These are phyloP conservation scores for Argopecten irradians DNA, from an alignment of 1,140 invertebrate species.

Conservation along the genomic window DNA sequence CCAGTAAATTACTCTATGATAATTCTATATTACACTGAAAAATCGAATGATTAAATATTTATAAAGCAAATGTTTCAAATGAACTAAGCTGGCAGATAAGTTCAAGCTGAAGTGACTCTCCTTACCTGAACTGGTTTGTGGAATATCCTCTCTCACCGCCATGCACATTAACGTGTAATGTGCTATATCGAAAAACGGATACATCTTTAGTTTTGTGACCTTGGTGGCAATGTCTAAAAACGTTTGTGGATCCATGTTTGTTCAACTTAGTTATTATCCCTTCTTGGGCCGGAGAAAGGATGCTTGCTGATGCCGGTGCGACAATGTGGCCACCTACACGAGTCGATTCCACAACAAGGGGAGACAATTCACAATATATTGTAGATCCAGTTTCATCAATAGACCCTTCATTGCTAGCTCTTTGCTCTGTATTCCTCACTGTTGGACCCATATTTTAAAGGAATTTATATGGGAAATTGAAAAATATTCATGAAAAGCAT, in stretches of 20 bases:
- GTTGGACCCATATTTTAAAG: too few relatives aligned
- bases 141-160: conserved; percentile 93
- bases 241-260: conserved; percentile 93
- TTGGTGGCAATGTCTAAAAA: conserved; percentile 98
- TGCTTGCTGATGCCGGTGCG: conserved; percentile 13
- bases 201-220: conserved; percentile 99
- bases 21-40: neutral
- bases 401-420: too few relatives aligned
- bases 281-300: neutral
- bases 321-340: conserved; percentile 13
- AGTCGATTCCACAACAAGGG: neutral
- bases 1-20: neutral
- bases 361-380: neutral
- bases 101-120: neutral
- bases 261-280: neutral
- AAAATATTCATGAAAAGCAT: too few relatives aligned
- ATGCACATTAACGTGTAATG: conserved; percentile 81
- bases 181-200: conserved; percentile 98
- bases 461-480: too few relatives aligned
- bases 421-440: too few relatives aligned
- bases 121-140: conserved; percentile 73
- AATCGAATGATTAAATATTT: neutral
- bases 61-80: neutral
- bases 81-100: neutral
- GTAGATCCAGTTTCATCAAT: too few relatives aligned